Evolutionary conservation across 2,797 vertebrate species (phyloP), one percentile per base, ranked within the genome.

Genomic region (Pelobates cultripes): DNA sequence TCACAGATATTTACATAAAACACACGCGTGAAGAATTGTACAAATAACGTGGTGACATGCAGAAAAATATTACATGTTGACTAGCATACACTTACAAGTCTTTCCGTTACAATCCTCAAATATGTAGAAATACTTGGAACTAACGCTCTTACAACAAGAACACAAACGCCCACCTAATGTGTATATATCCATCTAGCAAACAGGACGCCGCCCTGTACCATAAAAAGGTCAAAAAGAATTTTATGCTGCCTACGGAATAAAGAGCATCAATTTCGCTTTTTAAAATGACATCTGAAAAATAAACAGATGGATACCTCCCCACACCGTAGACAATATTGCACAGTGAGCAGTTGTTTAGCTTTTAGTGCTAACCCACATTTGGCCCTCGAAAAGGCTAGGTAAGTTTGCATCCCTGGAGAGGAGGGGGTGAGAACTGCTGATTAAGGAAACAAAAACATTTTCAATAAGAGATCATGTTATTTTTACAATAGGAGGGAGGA

Each of bases 1-100:
- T 73, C 89, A 87, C 84, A 87, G 51, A 70, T 88, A 90, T 90
- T 89, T 91, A 91, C 85, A 90, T 88, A 86, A 88, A 88, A 90
- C 75, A 80, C 76, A 86, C 70, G 87, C 77, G 87, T 86, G 82
- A 75, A 77, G 72, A 88, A 87, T 78, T 70, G 53, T 84, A 85
- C 83, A 77, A 84, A 87, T 80, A 86, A 79, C 88, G 85, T 79
- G 77, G 85, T 40, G 87, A 88, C 86, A 87, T 84, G 85, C 88
- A 75, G 57, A 85, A 84, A 86, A 88, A 86, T 87, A 85, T 66
- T 86, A 89, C 87, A 73, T 80, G 77, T 78, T 76, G 86, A 87
- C 86, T 14, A 83, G 89, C 82, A 66, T 86, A 84, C n/a, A 73
- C 86, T 85, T 87, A 88, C 75, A 44, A 86, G 86, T 70, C 72